These are phyloP conservation scores for Callitettix versicolor DNA, from an alignment of 1,140 invertebrate genomes.

Conservation along the genomic window DNA sequence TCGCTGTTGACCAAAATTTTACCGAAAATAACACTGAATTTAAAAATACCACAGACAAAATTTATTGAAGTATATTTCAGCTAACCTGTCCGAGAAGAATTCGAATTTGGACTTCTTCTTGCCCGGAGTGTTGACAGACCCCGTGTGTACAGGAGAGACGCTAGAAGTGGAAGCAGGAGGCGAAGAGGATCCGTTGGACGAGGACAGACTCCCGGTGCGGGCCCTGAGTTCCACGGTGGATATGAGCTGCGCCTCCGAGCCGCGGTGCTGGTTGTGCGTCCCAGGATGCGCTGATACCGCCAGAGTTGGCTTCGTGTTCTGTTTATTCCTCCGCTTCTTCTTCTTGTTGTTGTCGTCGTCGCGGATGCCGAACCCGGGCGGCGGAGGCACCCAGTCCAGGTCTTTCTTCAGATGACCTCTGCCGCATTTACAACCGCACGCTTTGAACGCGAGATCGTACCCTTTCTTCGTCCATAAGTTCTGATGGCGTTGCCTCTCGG, in stretches of 20 bases:
- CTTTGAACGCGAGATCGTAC: conserved; percentile 85
- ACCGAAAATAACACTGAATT: too few relatives aligned
- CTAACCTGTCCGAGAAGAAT: conserved; percentile 71
- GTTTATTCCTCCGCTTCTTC: conserved; percentile 60
- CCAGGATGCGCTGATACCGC: conserved; percentile 35
- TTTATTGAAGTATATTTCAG: conserved; percentile 16
- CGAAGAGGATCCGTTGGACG: conserved; percentile 52
- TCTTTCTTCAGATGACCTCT: conserved; percentile 89
- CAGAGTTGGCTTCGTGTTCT: conserved; percentile 48
- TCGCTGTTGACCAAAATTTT: too few relatives aligned
- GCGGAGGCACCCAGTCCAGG: conserved; percentile 76
- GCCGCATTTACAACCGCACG: conserved; percentile 78
- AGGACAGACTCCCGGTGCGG: conserved; percentile 50
- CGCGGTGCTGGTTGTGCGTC: conserved; percentile 9
- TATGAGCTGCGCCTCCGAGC: conserved; percentile 10
- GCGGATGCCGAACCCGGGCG: conserved; percentile 33
- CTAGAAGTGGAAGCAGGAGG: conserved; percentile 50
- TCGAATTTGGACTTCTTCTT: conserved; percentile 69
- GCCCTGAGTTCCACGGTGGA: conserved; percentile 24
- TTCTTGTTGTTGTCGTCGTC: conserved; percentile 40
- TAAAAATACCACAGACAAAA: too few relatives aligned
- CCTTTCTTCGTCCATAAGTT: conserved; percentile 97
- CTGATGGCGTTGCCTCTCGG: conserved; percentile 83
- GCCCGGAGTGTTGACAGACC: conserved; percentile 21
- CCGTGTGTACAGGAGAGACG: conserved; percentile 52